Base-by-base conservation (phyloP, 2,888 invertebrate genomes). In the Pandemis heparana region DNA sequence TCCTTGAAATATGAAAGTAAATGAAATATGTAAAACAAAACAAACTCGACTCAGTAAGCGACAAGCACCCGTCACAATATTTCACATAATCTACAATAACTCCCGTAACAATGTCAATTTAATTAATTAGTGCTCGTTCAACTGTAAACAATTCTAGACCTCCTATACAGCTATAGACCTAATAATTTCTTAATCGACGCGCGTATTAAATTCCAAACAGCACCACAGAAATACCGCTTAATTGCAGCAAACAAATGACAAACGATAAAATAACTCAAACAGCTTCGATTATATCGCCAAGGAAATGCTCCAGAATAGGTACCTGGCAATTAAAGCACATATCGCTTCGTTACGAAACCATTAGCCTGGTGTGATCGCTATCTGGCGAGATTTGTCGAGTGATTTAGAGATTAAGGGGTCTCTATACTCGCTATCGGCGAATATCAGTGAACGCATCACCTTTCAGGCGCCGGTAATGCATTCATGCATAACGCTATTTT, bases 331-430 rank as follows among this genome's bases (percentile, higher is more conserved):
- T 53, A 53, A 53, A 53, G 53, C 53, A 53, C 18, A 53, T 53
- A 53, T 53, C 16, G 18, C 53, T 53, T 53, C 53, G 53, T 53
- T 53, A 53, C 53, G 53, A 53, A 18, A 53, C 18, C 53, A 53
- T 53, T 53, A 53, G 53, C 53, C 16, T 18, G 18, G 53, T 18
- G 53, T 18, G 53, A 53, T 53, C 16, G 18, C 18, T 9, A 53
- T 53, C 53, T 48, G 7, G 14, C 3, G 53, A 53, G 18, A 53
- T 53, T 53, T 53, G 53, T 53, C 53, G 16, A 18, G 8, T 9
- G 53, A 53, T 53, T n/a, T 8, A 1, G 51, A 53, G 7, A 53
- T 53, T 53, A 53, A 53, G 9, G 53, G 53, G 48, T 43, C 43
- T 12, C 43, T 43, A 43, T 43, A 43, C 12, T 12, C 10, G 43